Evolutionary conservation across 2,888 invertebrate genomes (phyloP), one percentile per base, ranked within the genome.

Genomic region (Andrena hattorfiana): DNA sequence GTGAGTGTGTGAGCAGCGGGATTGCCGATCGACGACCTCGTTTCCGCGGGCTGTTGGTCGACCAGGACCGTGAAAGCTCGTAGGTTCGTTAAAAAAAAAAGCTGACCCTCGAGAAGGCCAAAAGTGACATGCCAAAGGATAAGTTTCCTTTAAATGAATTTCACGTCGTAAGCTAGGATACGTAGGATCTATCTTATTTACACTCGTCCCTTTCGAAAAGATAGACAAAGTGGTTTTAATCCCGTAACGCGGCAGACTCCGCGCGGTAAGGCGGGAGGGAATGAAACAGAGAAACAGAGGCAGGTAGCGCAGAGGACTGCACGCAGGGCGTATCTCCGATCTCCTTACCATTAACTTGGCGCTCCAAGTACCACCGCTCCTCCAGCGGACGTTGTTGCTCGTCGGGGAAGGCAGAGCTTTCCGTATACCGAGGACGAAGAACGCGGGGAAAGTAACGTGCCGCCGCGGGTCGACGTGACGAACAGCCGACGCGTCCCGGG

Each of bases 101-200:
- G 68, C 60, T n/a, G 67, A 70, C 66, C 42, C 51, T 64, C 59
- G 74, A 70, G 73, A 83, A 85, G 79, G 90, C 90, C 91, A 90
- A 90, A 87, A 85, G 88, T 90, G 88, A 90, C 87, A 88, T 92
- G 92, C 92, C 92, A 92, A 92, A 92, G 90, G 92, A 90, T 90
- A 91, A 89, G 89, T 90, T 90, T 87, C 88, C 89, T 90, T 92
- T 86, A 85, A 89, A 87, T 89, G 90, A 86, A 91, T 91, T 92
- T 92, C 88, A 86, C 83, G 71, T 66, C 56, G 73, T 82, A 78
- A 69, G 69, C 73, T 81, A 71, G 80, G 68, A 83, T 63, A 80
- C 72, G 75, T 85, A 85, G 85, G 70, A 68, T 64, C 71, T 81
- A 70, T 77, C 74, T 84, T 79, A 75, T 81, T 85, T 81, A 84